phyloP scores from a whole-genome alignment of 2,888 invertebrate species.

The Brenthis ino region DNA sequence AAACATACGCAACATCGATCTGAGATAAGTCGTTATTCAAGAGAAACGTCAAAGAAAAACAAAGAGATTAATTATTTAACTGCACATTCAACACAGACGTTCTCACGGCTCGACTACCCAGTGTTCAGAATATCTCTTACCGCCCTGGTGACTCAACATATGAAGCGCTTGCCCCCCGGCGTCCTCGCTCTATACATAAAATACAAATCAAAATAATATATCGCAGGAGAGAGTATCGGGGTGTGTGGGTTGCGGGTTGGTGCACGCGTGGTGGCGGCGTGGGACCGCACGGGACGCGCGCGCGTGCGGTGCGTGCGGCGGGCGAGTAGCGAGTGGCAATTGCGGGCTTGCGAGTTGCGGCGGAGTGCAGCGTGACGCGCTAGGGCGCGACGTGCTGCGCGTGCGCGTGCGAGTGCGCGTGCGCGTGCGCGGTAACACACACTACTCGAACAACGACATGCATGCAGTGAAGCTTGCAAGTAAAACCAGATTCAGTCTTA shows the following conservation, averaged over 20 bases:
- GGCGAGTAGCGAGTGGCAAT: constrained; percentile 41
- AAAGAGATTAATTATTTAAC: constrained; percentile 76
- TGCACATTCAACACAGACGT: constrained; percentile 83
- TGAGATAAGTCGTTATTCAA: constrained; percentile 80
- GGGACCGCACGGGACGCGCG: constrained; percentile 42
- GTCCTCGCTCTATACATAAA: constrained; percentile 94
- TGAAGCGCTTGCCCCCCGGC: constrained; percentile 94
- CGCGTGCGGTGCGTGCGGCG: constrained; percentile 46
- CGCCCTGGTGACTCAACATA: constrained; percentile 96
- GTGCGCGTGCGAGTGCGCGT: constrained; percentile 37
- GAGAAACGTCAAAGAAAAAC: constrained; percentile 82
- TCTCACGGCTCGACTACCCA: constrained; percentile 81
- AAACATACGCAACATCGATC: constrained; percentile 82
- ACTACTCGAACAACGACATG: constrained; percentile 79
- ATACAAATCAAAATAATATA: constrained; percentile 82
- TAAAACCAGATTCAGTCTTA: constrained; percentile 81
- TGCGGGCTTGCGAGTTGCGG: constrained; percentile 20
- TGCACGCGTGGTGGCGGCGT: constrained; percentile 50
- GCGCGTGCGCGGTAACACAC: constrained; percentile 55
- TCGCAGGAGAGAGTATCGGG: constrained; percentile 79
- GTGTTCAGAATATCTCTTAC: constrained; percentile 87
- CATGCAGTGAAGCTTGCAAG: constrained; percentile 82
- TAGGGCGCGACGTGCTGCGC: constrained; percentile 28
- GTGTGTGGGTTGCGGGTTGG: constrained; percentile 62
- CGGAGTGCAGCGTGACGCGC: constrained; percentile 28